phyloP scores from a whole-genome alignment of 1,140 invertebrate genomes.

The Sarcophaga bullata region DNA sequence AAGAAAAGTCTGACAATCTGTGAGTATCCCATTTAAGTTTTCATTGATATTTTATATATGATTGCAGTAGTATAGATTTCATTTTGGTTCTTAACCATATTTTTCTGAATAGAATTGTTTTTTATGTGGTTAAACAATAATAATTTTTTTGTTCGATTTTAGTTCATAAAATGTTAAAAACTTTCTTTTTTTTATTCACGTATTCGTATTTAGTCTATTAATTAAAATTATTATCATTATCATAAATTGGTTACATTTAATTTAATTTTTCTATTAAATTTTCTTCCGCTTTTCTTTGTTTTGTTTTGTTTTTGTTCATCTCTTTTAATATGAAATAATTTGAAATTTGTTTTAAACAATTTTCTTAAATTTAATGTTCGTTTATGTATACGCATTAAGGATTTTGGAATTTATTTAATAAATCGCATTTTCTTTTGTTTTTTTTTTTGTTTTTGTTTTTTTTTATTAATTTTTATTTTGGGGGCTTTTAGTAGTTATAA shows the following conservation, averaged over 20 bases:
- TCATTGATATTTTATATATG: too few relatives aligned
- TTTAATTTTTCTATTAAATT: too few relatives aligned
- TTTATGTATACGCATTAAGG: not conserved
- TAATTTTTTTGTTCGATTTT: not conserved
- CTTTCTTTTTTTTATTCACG: not conserved
- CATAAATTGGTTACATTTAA: constrained; percentile 34
- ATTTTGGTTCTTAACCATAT: too few relatives aligned
- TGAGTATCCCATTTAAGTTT: too few relatives aligned
- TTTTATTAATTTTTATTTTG: too few relatives aligned
- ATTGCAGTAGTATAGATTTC: too few relatives aligned
- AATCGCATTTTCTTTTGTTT: not conserved
- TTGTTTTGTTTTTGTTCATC: too few relatives aligned
- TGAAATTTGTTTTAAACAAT: not conserved
- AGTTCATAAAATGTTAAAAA: not conserved
- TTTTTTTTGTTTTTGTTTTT: constrained; percentile 11
- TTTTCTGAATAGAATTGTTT: too few relatives aligned
- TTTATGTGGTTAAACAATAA: not conserved
- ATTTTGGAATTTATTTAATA: not conserved
- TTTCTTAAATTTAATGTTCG: not conserved
- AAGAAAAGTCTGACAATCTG: too few relatives aligned
- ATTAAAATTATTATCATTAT: constrained; percentile 39
- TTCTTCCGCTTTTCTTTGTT: not conserved
- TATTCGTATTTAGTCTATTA: not conserved
- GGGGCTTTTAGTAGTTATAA: not conserved
- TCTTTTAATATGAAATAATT: not conserved